A percentile compares a stretch with the other conserved stretches of the same genome.
Evolutionary conservation across 2,797 vertebrate species (phyloP).

Genomic region (Labeo calbasu): DNA sequence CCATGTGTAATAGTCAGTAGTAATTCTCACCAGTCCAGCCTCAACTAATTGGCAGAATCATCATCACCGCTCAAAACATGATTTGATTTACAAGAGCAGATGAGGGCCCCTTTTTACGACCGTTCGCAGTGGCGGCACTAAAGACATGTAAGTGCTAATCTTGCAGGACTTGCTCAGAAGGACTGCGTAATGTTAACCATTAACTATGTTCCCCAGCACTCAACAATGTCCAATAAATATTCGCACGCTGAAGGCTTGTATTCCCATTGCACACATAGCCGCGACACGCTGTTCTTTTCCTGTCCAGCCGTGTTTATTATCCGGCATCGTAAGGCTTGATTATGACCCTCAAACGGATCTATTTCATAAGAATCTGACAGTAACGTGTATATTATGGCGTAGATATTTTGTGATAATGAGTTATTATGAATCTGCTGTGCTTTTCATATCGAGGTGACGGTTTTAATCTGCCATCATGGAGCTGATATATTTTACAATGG

Average conservation of each 20-base stretch:
- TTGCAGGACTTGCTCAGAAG: conserved; percentile 47
- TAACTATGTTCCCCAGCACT: conserved; percentile 47
- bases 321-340: conserved; percentile 43
- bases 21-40: conserved; percentile 63
- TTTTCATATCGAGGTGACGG: conserved; percentile 16
- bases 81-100: conserved; percentile 64
- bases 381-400: conserved; percentile 48
- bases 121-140: conserved; percentile 43
- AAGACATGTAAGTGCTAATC: conserved; percentile 59
- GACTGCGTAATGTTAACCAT: conserved; percentile 55
- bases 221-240: conserved; percentile 60
- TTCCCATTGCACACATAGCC: conserved; percentile 52
- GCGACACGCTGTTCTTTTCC: conserved; percentile 35
- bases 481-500: conserved; percentile 17
- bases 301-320: conserved; percentile 56
- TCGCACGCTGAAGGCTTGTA: conserved; percentile 49
- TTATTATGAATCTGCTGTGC: conserved; percentile 36
- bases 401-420: conserved; percentile 46
- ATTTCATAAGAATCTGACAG: conserved; percentile 50
- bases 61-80: conserved; percentile 58
- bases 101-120: conserved; percentile 40
- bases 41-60: conserved; percentile 68
- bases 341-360: conserved; percentile 49
- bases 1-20: conserved; percentile 72
- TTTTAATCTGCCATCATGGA: conserved; percentile 14